Percentiles rank a stretch among this genome's conserved stretches.
phyloP scores from a whole-genome alignment of 2,888 invertebrate genomes.

The Lottia gigantea region DNA sequence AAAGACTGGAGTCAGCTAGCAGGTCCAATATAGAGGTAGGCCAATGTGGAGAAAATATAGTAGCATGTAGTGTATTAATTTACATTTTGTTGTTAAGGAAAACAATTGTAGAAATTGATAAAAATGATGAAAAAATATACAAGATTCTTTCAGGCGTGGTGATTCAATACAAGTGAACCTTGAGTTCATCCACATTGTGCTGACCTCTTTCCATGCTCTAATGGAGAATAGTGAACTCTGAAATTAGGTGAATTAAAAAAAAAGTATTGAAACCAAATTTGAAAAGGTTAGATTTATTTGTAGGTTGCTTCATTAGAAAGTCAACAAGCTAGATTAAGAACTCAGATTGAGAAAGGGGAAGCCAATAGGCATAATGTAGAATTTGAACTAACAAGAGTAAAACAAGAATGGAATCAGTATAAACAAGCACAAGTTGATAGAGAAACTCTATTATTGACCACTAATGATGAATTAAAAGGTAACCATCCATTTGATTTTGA shows the following conservation, averaged over 20 bases:
- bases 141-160: no score
- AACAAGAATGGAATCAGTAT: slow-evolving; percentile 50
- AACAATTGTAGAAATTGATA: no score
- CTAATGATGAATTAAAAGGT: slow-evolving; percentile 59
- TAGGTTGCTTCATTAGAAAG: slow-evolving; percentile 54
- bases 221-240: no score
- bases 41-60: neutral
- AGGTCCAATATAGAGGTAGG: slow-evolving; percentile 59
- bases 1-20: slow-evolving; percentile 55
- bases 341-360: slow-evolving; percentile 63
- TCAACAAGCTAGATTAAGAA: slow-evolving; percentile 55
- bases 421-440: slow-evolving; percentile 47
- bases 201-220: no score
- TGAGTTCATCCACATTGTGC: no score
- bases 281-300: slow-evolving; percentile 8
- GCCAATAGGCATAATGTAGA: slow-evolving; percentile 62
- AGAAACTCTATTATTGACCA: slow-evolving; percentile 44
- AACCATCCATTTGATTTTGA: slow-evolving; percentile 21
- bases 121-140: no score
- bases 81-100: no score
- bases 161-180: no score
- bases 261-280: no score
- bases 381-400: slow-evolving; percentile 59
- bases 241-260: no score
- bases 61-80: no score